A percentile compares a stretch with the other conserved stretches of the same genome.
phyloP scores from a whole-genome alignment of 2,797 vertebrate genomes.

The Microctenopoma steveboyesi region DNA sequence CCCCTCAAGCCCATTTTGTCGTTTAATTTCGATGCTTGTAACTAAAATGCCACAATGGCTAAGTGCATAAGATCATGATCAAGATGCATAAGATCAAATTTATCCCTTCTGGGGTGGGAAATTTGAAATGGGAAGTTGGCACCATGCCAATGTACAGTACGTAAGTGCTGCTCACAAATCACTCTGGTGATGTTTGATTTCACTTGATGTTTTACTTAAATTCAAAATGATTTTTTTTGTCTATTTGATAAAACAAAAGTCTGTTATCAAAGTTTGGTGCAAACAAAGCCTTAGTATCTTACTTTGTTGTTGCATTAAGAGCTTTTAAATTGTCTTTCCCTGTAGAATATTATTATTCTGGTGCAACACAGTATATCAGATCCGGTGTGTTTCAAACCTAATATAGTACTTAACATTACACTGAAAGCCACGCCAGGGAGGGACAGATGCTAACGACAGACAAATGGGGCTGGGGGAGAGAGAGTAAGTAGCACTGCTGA shows the following conservation, averaged over 20 bases:
- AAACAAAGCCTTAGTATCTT: too few relatives aligned
- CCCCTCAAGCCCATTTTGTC: neutral
- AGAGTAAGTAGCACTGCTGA: slow-evolving; percentile 20
- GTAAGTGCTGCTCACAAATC: neutral
- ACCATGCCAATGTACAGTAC: neutral
- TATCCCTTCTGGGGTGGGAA: too few relatives aligned
- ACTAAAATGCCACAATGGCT: too few relatives aligned
- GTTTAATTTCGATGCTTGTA: neutral
- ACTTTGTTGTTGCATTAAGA: too few relatives aligned
- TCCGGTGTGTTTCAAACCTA: slow-evolving; percentile 28
- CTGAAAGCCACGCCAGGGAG: slow-evolving; percentile 22
- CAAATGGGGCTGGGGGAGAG: slow-evolving; percentile 2
- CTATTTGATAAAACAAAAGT: neutral
- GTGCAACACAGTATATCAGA: neutral
- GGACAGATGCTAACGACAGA: slow-evolving; percentile 26
- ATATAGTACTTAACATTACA: slow-evolving; percentile 39
- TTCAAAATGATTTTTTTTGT: too few relatives aligned
- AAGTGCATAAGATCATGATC: too few relatives aligned
- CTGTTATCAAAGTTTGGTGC: too few relatives aligned
- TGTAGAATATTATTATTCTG: neutral
- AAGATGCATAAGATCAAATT: too few relatives aligned
- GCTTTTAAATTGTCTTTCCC: too few relatives aligned
- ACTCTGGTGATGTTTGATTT: too few relatives aligned
- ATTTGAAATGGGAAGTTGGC: too few relatives aligned
- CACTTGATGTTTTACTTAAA: too few relatives aligned